Evolutionary conservation across 2,888 invertebrate genomes (phyloP).

Genomic region (Keiferia lycopersicella): DNA sequence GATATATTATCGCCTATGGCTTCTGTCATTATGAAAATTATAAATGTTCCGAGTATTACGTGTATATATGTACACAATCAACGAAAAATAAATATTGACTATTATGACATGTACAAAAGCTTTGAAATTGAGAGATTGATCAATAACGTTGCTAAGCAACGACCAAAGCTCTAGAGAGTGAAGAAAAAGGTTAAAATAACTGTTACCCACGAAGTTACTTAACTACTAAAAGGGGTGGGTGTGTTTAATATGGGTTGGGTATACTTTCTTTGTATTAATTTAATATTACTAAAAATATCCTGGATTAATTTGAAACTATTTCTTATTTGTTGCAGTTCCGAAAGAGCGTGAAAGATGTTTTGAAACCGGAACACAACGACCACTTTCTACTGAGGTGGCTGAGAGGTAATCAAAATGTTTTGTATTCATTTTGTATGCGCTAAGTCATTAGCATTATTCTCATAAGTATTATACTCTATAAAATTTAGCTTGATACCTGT

Average conservation of each 20-base stretch:
- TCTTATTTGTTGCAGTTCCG: slow-evolving; percentile 85
- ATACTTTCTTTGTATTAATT: too few species aligned
- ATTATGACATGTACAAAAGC: neutral
- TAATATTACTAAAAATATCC: too few species aligned
- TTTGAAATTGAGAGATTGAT: slow-evolving; percentile 41
- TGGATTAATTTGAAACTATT: neutral
- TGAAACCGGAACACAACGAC: slow-evolving; percentile 88
- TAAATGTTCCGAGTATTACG: neutral
- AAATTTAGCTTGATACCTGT: too few species aligned
- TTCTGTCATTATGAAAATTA: slow-evolving; percentile 63
- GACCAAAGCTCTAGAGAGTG: neutral
- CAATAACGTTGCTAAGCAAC: slow-evolving; percentile 66
- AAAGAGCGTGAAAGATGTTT: slow-evolving; percentile 84
- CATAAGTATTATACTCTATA: too few species aligned
- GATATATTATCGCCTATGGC: slow-evolving; percentile 68
- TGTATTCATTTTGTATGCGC: too few species aligned
- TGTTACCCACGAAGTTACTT: too few species aligned
- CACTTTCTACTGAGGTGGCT: slow-evolving; percentile 91
- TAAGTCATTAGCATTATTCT: too few species aligned
- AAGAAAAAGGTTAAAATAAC: neutral
- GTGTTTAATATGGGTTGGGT: too few species aligned
- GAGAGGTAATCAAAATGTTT: slow-evolving; percentile 80
- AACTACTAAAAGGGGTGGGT: too few species aligned
- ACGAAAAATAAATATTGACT: neutral
- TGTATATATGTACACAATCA: neutral